phyloP scores from a whole-genome alignment of 1,140 invertebrate genomes.

The Oedothorax gibbosus region DNA sequence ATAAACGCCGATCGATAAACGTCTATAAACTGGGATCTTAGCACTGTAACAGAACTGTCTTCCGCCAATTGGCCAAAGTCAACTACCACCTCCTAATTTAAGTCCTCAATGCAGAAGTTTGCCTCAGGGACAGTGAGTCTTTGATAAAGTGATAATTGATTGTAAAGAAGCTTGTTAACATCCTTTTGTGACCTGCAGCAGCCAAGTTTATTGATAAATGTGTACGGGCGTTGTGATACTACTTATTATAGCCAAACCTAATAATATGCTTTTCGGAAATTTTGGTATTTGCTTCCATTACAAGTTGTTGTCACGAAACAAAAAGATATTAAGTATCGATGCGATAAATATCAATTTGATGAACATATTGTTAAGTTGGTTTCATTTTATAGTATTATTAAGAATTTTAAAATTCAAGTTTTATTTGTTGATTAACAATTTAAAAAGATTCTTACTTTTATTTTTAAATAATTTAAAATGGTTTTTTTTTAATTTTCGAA shows the following conservation, averaged over 20 bases:
- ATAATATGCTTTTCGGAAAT: constrained; percentile 12
- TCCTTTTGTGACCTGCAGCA: too few species aligned
- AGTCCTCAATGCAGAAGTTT: constrained; percentile 3
- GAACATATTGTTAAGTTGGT: too few species aligned
- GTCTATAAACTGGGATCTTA: constrained; percentile 27
- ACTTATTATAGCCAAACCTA: constrained; percentile 14
- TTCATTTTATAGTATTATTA: too few species aligned
- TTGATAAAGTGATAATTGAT: neutral
- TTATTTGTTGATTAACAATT: too few species aligned
- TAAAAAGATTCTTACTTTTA: too few species aligned
- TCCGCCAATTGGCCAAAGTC: constrained; percentile 36
- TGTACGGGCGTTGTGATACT: neutral
- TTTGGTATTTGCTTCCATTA: neutral
- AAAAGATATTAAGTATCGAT: too few species aligned
- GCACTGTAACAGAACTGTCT: constrained; percentile 37
- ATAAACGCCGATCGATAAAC: constrained; percentile 1
- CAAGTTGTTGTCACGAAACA: too few species aligned
- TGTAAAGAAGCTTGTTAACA: neutral
- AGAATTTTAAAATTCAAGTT: too few species aligned
- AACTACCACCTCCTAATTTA: constrained; percentile 39
- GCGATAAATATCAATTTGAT: too few species aligned
- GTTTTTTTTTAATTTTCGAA: too few species aligned
- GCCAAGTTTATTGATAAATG: too few species aligned
- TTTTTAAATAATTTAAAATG: too few species aligned
- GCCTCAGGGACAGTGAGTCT: neutral